A percentile compares a stretch with the other conserved stretches of the same genome.
Evolutionary conservation across 1,140 invertebrate genomes (phyloP).

Genomic region (Zaprionus kolodkinae): DNA sequence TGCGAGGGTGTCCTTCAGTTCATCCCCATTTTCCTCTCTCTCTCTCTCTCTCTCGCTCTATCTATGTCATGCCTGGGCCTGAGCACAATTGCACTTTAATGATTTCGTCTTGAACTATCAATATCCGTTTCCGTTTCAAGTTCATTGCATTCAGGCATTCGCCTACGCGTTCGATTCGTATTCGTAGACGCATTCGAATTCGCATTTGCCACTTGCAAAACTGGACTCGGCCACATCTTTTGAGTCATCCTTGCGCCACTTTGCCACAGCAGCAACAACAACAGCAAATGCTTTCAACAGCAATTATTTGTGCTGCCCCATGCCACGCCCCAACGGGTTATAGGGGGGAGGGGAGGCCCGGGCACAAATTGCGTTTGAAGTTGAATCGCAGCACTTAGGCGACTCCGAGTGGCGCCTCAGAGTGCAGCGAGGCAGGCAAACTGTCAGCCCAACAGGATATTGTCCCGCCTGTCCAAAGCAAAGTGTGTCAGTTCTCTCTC

Average conservation of each 20-base stretch:
- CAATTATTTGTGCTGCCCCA: conserved; percentile 76
- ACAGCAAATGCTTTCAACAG: conserved; percentile 80
- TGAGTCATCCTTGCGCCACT: conserved; percentile 27
- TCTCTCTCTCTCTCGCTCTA: not conserved
- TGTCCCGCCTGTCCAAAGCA: conserved; percentile 64
- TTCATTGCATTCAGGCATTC: conserved; percentile 60
- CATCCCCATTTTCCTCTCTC: not conserved
- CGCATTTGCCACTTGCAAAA: conserved; percentile 21
- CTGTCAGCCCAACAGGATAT: conserved; percentile 66
- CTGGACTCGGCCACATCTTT: conserved; percentile 33
- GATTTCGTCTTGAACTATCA: conserved; percentile 83
- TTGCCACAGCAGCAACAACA: conserved; percentile 46
- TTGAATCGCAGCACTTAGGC: conserved; percentile 61
- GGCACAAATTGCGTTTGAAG: conserved; percentile 73
- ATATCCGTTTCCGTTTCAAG: conserved; percentile 80
- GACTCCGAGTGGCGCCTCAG: conserved; percentile 56
- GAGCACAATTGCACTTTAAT: conserved; percentile 77
- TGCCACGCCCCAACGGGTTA: conserved; percentile 13
- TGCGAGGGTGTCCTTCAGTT: not conserved
- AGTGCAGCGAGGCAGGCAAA: conserved; percentile 58
- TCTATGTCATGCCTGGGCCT: conserved; percentile 16
- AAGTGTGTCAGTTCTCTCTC: conserved; percentile 63
- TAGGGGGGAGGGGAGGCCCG: not conserved
- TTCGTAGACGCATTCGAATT: conserved; percentile 34
- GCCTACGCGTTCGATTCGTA: too few species aligned